Evolutionary conservation across 2,888 invertebrate species (phyloP), one percentile per base, ranked within the genome.

Genomic region (Adineta ricciae): DNA sequence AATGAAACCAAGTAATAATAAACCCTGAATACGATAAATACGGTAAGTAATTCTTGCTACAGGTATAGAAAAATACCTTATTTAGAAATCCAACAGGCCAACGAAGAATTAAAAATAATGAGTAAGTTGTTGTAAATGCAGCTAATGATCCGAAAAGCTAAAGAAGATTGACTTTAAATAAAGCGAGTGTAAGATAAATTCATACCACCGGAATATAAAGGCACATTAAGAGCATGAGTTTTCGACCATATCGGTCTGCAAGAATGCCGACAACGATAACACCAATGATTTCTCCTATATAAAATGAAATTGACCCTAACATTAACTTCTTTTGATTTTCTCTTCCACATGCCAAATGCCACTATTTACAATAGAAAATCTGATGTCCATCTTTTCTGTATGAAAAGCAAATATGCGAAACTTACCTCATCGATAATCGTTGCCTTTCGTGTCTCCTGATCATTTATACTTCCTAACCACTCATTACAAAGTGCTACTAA

Each of bases 121-220:
- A 24, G 41, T 78, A 78, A 24, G 78, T 78, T 11, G 78, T 78
- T 78, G 78, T 78, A 78, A 78, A 78, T n/a, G 78, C 78, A n/a
- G 78, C 78, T n/a, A 78, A n/a, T 41, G 78, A 78, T 41, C 78
- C 78, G 14, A 78, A 78, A n/a, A 78, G 78, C 78, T 78, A n/a
- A 19, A 38, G 24, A 73, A 38, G 38, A 24, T 46, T 46, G 5
- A 46, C 11, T 46, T 46, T 11, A 46, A 8, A 8, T 46, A 46
- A 11, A 46, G 11, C 5, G 5, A 46, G 46, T 8, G 38, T 8
- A 0, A 50, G n/a, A 56, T 7, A 7, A 32, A 64, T 32, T n/a
- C 41, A 41, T 41, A 78, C 78, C 41, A 78, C 41, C 9, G 78
- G 78, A 41, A 78, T 78, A 24, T 78, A 78, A 38, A 78, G 41